These are phyloP conservation scores for Motacilla alba DNA, from an alignment of 2,113 vertebrate species.

Conservation along the genomic window DNA sequence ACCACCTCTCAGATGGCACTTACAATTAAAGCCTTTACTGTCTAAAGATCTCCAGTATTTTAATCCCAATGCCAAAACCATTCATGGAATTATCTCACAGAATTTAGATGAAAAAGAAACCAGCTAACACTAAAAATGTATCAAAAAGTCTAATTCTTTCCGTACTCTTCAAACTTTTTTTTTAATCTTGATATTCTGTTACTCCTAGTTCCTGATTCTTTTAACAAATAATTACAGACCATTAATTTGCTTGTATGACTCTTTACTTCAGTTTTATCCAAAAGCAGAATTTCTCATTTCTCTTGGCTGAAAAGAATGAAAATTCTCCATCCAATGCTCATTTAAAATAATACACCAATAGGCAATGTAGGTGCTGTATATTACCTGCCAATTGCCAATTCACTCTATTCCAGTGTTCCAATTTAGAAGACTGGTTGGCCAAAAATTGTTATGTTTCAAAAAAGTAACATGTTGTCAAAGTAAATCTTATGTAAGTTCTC, in stretches of 20 bases:
- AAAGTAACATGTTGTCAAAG: neutral
- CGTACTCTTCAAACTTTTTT: neutral
- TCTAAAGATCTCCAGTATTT: neutral
- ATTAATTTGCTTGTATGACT: neutral
- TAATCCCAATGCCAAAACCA: neutral
- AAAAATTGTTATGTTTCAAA: neutral
- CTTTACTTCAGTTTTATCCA: neutral
- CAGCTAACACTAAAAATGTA: neutral
- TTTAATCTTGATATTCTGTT: neutral
- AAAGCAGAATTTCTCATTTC: neutral
- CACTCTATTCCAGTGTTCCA: neutral
- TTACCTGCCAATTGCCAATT: neutral
- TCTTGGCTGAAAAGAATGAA: neutral
- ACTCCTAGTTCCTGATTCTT: neutral
- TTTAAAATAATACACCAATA: neutral
- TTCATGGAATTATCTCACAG: neutral
- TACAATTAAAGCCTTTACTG: neutral
- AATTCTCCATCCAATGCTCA: rapidly evolving
- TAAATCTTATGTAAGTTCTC: neutral
- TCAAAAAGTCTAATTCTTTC: neutral
- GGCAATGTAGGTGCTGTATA: neutral
- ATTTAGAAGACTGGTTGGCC: neutral
- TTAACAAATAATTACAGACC: neutral
- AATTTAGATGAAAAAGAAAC: neutral
- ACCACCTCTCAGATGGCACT: neutral